phyloP scores from a whole-genome alignment of 2,888 invertebrate species.

The Sinhomidia bicolor region DNA sequence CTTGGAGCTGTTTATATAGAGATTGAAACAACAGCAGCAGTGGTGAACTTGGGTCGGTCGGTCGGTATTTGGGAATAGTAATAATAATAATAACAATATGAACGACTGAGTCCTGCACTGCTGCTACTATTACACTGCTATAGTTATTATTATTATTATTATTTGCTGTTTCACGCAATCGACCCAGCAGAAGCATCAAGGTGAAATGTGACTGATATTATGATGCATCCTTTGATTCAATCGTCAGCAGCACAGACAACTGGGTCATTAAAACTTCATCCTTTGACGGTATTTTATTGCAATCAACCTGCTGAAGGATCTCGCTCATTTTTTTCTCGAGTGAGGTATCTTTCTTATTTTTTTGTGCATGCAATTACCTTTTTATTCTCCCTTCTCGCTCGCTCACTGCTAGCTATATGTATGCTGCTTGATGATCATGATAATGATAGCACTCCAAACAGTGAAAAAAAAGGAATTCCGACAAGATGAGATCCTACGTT shows the following conservation, averaged over 20 bases:
- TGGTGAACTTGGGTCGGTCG: slow-evolving; percentile 9
- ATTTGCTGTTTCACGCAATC: slow-evolving; percentile 39
- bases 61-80: not conserved
- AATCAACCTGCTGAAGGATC: slow-evolving; percentile 65
- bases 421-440: not conserved
- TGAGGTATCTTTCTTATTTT: not conserved
- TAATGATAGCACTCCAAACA: not conserved
- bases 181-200: not conserved
- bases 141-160: not conserved
- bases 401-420: not conserved
- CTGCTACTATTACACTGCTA: slow-evolving; percentile 1
- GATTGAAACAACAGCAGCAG: slow-evolving; percentile 1
- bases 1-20: not conserved
- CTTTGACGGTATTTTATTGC: slow-evolving; percentile 57
- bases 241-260: slow-evolving; percentile 64
- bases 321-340: slow-evolving; percentile 43
- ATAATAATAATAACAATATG: not conserved
- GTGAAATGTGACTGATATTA: slow-evolving; percentile 59
- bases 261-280: slow-evolving; percentile 67
- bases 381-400: not conserved
- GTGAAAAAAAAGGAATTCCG: slow-evolving; percentile 10
- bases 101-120: slow-evolving; percentile 33
- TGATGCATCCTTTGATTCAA: slow-evolving; percentile 66
- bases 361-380: slow-evolving; percentile 51
- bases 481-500: slow-evolving; percentile 31